These are phyloP conservation scores for Gambusia yucatana DNA, from an alignment of 2,797 vertebrate genomes.

Conservation along the genomic window DNA sequence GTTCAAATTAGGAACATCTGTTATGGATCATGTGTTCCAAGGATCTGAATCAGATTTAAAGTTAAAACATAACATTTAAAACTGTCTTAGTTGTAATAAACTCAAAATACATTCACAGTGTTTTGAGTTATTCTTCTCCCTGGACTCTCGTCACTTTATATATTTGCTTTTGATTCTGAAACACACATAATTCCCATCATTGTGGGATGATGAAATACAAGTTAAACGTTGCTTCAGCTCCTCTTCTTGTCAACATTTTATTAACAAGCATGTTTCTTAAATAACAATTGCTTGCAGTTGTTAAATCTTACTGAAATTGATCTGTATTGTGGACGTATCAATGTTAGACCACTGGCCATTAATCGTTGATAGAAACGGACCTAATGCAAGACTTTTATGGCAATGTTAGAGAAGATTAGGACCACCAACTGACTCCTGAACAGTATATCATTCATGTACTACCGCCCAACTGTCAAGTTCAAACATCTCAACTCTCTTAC, in stretches of 20 bases:
- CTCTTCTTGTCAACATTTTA: neutral
- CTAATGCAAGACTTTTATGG: neutral
- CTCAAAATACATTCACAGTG: neutral
- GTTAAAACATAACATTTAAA: neutral
- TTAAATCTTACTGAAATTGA: neutral
- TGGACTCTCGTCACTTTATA: neutral
- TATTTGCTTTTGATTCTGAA: neutral
- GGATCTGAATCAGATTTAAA: neutral
- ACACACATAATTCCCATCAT: neutral
- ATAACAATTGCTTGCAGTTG: neutral
- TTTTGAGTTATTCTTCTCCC: neutral
- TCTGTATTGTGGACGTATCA: neutral
- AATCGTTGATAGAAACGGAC: neutral
- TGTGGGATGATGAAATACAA: too few relatives aligned
- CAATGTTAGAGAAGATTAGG: neutral
- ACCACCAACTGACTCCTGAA: constrained; percentile 7
- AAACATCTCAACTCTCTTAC: constrained; percentile 5
- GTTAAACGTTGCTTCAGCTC: neutral
- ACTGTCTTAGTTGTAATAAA: neutral
- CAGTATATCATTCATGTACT: constrained; percentile 4
- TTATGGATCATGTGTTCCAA: neutral
- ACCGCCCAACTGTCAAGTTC: neutral
- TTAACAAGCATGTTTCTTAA: neutral
- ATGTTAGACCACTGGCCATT: neutral
- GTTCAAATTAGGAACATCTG: neutral